Evolutionary conservation across 2,113 vertebrate genomes (phyloP).

Genomic region (Acanthochromis polyacanthus): DNA sequence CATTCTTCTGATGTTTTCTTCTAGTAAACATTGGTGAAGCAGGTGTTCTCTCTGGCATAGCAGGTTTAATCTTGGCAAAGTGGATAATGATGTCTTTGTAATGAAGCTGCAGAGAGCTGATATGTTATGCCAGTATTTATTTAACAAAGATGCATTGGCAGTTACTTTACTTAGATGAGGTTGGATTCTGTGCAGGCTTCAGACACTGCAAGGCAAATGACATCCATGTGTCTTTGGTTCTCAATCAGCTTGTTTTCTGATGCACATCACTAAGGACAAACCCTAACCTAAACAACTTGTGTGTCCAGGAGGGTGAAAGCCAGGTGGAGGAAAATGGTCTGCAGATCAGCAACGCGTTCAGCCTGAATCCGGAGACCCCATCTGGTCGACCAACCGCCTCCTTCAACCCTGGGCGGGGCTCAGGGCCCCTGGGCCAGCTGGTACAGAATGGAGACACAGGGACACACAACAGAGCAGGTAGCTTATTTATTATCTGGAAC

Average conservation of each 20-base stretch:
- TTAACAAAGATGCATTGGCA: constrained; percentile 2
- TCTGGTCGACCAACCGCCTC: constrained; percentile 78
- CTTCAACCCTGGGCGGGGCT: constrained; percentile 95
- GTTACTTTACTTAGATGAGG: not conserved
- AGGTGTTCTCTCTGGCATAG: constrained; percentile 5
- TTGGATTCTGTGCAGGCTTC: constrained; percentile 9
- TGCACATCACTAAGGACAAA: not conserved
- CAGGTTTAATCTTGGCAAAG: constrained; percentile 1
- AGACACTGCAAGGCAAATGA: not conserved
- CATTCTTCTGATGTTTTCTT: not conserved
- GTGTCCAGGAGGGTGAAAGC: constrained; percentile 61
- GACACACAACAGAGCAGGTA: constrained; percentile 93
- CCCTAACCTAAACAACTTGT: constrained; percentile 18
- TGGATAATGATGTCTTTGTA: constrained; percentile 8
- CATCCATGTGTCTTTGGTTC: not conserved
- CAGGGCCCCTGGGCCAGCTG: constrained; percentile 87
- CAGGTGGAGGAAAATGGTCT: constrained; percentile 89
- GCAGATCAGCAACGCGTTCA: constrained; percentile 93
- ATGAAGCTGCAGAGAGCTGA: not conserved
- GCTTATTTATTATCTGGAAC: constrained; percentile 24
- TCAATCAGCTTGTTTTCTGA: not conserved
- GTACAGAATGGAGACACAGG: constrained; percentile 96
- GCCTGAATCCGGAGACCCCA: constrained; percentile 86
- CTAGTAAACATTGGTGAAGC: constrained; percentile 13
- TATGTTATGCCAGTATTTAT: constrained; percentile 13